Percentiles rank a stretch among this genome's conserved stretches.
Evolutionary conservation across 2,797 vertebrate genomes (phyloP).

Genomic region (Anguilla marmorata): DNA sequence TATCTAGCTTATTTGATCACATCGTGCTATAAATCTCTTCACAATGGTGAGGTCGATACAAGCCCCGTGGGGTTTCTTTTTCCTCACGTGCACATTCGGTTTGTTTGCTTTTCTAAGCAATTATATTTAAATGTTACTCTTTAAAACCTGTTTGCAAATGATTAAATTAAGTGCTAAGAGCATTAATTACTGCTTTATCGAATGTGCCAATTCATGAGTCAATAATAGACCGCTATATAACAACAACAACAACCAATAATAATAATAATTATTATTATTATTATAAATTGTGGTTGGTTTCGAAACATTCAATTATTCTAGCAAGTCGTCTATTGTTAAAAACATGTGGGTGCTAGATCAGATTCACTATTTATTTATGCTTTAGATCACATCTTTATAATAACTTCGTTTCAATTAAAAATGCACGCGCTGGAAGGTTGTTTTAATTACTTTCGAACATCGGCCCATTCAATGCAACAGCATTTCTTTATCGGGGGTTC

Average conservation of each 20-base stretch:
- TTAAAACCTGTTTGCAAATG: neutral
- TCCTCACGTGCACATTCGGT: neutral
- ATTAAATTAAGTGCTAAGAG: neutral
- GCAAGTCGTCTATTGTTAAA: neutral
- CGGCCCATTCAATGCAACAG: neutral
- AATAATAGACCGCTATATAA: neutral
- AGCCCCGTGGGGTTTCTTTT: neutral
- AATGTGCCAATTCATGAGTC: neutral
- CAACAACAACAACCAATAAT: neutral
- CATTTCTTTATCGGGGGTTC: neutral
- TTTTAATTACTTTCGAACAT: neutral
- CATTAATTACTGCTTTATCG: neutral
- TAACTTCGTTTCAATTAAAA: neutral
- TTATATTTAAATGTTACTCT: neutral
- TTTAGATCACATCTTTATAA: neutral
- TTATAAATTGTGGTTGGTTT: neutral
- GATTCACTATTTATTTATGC: neutral
- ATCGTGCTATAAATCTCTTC: neutral
- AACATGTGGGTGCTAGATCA: neutral
- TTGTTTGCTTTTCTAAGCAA: neutral
- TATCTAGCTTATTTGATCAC: neutral
- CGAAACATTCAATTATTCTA: neutral
- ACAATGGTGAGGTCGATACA: neutral
- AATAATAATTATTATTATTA: conserved; percentile 15
- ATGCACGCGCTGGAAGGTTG: neutral